Base-by-base conservation (phyloP, 2,888 invertebrate species). In the Brachyopa scutellaris region DNA sequence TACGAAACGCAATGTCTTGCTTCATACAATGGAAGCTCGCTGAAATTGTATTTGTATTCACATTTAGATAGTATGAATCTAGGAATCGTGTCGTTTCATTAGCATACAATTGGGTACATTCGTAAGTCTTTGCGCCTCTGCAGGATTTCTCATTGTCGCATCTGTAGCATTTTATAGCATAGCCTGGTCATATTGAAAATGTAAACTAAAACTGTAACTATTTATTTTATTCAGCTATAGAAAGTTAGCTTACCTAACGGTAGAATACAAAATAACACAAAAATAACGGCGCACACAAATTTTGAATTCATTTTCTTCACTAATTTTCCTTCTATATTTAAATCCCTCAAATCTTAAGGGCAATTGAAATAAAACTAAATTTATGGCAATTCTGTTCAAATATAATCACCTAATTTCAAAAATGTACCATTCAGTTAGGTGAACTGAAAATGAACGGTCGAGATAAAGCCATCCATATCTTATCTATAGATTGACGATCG, bases 271-370 rank as follows among this genome's bases (percentile, higher is more conserved):
- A 84, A 66, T 8, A 80, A 70, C 17, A 84, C 31, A 38, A 84
- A 66, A 11, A 76, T 62, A 15, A 85, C 31, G 2, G 40, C 64
- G 51, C 82, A 47, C 29, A 83, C 23, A 42, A 84, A 38, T 73
- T 84, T 84, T 9, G 47, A 72, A 73, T 73, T 80, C 86, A 86
- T 86, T 36, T 36, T 31, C n/a, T n/a, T n/a, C n/a, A n/a, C n/a
- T n/a, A n/a, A n/a, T n/a, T n/a, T n/a, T n/a, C n/a, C n/a, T n/a
- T n/a, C n/a, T n/a, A n/a, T n/a, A n/a, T n/a, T n/a, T n/a, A n/a
- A n/a, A n/a, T n/a, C n/a, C n/a, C n/a, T n/a, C n/a, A n/a, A n/a
- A n/a, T n/a, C n/a, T n/a, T n/a, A n/a, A n/a, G n/a, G n/a, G n/a
- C n/a, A n/a, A n/a, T n/a, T n/a, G n/a, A n/a, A n/a, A n/a, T n/a